Base-by-base conservation (phyloP, 2,888 invertebrate genomes). In the Stegophylla sp. region DNA sequence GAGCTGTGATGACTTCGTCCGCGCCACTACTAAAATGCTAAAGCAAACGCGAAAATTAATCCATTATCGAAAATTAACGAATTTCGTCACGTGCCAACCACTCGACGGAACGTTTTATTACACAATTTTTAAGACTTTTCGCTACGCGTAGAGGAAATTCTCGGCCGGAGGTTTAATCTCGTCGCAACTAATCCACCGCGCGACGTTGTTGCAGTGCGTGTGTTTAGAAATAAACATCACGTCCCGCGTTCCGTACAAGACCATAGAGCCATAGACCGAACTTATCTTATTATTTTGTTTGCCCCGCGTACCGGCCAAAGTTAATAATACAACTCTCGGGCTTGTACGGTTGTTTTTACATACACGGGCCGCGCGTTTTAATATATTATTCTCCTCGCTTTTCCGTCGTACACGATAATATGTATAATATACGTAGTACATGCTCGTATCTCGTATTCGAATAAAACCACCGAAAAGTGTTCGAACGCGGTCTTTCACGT, bases 221-320 rank as follows among this genome's bases (percentile, higher is more conserved):
- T 23, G 41, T 63, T 63, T 75, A 64, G 17, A 51, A 63, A 75
- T 75, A 75, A 75, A 48, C 28, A 75, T 64, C 63, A 75, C 74
- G 63, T 75, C 3, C 63, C 17, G 43, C 15, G 41, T 15, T 20
- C 20, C 45, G 59, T 73, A 28, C 59, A 59, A 41, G 10, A 73
- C 59, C 13, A 26, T 5, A 12, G 12, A 20, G 26, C 26, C 7
- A 12, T n/a, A 20, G 45, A 73, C 61, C 43, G 43, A 73, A 73
- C 45, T 45, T 73, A 12, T 28, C 3, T 73, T 73, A 73, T 73
- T 73, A 73, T 61, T 61, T 45, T 15, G 45, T 73, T 73, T 72
- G 59, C n/a, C 41, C 10, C 41, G 10, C 13, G 59, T 26, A 17
- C n/a, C 26, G 15, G 17, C 34, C 7, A 43, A 45, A 73, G 73